Evolutionary conservation across 1,140 invertebrate species (phyloP).

Genomic region (Holcopasites calliopsidis): DNA sequence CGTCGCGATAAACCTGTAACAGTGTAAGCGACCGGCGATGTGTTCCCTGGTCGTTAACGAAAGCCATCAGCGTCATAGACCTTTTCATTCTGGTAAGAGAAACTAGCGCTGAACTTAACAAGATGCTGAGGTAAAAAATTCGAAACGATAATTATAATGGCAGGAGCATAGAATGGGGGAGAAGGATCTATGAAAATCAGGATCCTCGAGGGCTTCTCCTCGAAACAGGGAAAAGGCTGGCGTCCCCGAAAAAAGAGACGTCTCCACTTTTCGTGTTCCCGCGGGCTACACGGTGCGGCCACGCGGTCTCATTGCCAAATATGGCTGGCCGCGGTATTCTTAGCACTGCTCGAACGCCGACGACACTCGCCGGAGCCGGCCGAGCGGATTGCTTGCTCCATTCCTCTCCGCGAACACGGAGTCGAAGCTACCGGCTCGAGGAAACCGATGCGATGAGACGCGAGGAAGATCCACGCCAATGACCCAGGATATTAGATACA

Average conservation of each 20-base stretch:
- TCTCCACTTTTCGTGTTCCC: conserved; percentile 42
- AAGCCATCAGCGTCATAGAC: not conserved
- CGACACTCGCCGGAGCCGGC: conserved; percentile 56
- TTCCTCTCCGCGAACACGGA: conserved; percentile 27
- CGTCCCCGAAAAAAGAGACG: conserved; percentile 28
- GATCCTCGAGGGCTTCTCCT: not conserved
- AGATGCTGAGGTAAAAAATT: too few species aligned
- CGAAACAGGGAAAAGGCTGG: not conserved
- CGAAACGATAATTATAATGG: too few species aligned
- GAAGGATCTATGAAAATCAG: too few species aligned
- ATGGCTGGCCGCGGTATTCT: conserved; percentile 64
- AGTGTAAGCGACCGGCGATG: conserved; percentile 22
- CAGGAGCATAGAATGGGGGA: too few species aligned
- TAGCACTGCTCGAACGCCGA: conserved; percentile 59
- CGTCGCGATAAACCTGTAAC: conserved; percentile 47
- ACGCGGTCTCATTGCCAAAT: conserved; percentile 66
- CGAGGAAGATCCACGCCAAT: not conserved
- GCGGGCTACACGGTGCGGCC: conserved; percentile 39
- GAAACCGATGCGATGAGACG: not conserved
- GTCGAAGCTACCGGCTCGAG: not conserved
- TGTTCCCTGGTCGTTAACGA: conserved; percentile 4
- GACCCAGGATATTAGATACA: too few species aligned
- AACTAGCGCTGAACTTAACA: too few species aligned
- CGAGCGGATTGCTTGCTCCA: conserved; percentile 51
- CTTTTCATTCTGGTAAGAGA: not conserved